These are phyloP conservation scores for Pteropus alecto DNA, from an alignment of 2,113 vertebrate genomes.

Conservation along the genomic window DNA sequence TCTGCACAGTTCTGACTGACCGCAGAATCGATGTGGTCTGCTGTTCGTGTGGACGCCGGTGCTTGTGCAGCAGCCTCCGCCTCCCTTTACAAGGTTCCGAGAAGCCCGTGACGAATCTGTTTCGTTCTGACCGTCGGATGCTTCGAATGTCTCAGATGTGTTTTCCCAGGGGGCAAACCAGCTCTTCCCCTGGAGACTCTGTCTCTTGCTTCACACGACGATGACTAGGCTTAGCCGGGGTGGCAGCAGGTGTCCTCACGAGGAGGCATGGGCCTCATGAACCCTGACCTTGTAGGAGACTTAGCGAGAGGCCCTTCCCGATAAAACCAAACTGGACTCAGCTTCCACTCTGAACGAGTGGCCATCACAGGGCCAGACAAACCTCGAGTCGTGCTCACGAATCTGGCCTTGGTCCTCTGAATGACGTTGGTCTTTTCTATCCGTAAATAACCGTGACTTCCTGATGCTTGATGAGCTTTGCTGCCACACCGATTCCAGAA, in stretches of 20 bases:
- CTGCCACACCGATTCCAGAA: neutral
- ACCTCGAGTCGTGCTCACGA: rapidly evolving
- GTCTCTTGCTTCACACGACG: neutral
- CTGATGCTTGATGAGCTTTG: neutral
- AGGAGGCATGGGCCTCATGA: too few relatives aligned
- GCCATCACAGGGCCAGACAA: too few relatives aligned
- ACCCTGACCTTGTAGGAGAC: neutral
- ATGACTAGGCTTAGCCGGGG: neutral
- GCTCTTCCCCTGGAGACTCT: neutral
- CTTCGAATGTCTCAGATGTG: neutral
- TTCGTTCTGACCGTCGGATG: neutral
- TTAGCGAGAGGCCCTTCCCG: neutral
- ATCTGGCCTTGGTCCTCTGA: neutral
- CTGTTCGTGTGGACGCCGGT: neutral
- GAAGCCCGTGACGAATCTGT: neutral
- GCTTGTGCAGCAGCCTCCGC: neutral
- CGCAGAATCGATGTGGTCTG: neutral
- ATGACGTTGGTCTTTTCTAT: neutral
- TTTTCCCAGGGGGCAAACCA: neutral
- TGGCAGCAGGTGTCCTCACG: rapidly evolving
- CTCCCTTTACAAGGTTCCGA: neutral
- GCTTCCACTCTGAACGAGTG: neutral
- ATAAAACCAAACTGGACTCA: neutral
- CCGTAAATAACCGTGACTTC: neutral
- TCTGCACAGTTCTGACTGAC: neutral